Evolutionary conservation across 2,113 vertebrate species (phyloP).

Genomic region (Pantherophis guttatus): DNA sequence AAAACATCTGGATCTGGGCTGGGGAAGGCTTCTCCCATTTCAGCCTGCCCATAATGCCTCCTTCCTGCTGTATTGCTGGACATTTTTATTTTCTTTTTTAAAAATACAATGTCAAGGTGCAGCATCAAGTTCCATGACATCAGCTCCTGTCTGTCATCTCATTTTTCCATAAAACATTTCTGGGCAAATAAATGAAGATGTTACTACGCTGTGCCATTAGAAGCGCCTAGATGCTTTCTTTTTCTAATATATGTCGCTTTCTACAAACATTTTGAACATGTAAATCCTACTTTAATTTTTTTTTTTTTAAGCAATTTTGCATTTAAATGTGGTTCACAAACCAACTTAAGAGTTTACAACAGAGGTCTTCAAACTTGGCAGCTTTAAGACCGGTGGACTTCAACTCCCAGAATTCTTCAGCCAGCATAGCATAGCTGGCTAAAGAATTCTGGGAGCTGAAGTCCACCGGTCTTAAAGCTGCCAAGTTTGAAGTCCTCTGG

Average conservation of each 20-base stretch:
- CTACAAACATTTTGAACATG: neutral
- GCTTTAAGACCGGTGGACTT: no score
- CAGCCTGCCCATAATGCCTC: neutral
- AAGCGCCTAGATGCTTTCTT: neutral
- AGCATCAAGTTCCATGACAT: neutral
- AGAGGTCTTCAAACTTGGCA: no score
- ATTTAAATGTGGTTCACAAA: neutral
- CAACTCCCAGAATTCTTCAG: no score
- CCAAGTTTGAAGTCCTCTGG: no score
- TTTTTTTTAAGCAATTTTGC: neutral
- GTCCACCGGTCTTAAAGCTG: no score
- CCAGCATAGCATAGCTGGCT: no score
- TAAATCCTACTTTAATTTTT: neutral
- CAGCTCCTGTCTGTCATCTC: neutral
- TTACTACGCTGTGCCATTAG: neutral
- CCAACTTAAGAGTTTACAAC: neutral
- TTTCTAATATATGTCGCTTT: neutral
- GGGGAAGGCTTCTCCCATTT: neutral
- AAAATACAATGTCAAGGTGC: neutral
- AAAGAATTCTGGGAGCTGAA: no score
- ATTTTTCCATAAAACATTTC: neutral
- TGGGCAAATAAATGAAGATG: neutral
- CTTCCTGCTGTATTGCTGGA: neutral
- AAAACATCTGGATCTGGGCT: neutral
- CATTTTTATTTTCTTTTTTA: neutral